These are phyloP conservation scores for Notolabrus celidotus DNA, from an alignment of 2,797 vertebrate species.

Conservation along the genomic window DNA sequence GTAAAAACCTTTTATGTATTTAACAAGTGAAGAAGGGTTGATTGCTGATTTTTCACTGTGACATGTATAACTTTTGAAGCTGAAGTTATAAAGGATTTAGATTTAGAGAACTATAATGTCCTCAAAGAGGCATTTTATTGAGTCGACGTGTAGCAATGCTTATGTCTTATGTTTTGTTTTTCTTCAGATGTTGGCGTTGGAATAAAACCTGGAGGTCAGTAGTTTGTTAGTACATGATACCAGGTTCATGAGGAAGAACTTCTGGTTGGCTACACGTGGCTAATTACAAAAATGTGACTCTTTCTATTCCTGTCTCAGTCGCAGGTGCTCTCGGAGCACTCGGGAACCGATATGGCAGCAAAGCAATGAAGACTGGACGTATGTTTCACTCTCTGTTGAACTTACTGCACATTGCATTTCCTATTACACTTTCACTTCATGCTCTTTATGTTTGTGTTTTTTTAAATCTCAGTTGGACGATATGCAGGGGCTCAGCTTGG, in stretches of 20 bases:
- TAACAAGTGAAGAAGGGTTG: not conserved
- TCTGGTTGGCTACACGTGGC: no score
- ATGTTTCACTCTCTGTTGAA: constrained; percentile 9
- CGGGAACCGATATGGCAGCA: constrained; percentile 69
- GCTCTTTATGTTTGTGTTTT: not conserved
- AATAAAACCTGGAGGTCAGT: constrained; percentile 75
- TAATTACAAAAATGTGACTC: not conserved
- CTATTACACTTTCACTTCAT: not conserved
- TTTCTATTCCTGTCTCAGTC: constrained; percentile 26
- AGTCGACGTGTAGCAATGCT: no score
- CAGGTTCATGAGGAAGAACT: no score
- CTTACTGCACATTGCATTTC: not conserved
- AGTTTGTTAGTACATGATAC: not conserved
- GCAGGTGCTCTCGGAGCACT: constrained; percentile 69
- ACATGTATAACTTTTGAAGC: not conserved
- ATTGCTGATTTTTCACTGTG: not conserved
- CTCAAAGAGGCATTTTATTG: no score
- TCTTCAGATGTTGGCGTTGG: constrained; percentile 66
- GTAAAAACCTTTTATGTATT: not conserved
- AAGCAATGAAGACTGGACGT: constrained; percentile 79
- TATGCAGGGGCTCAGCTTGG: constrained; percentile 74
- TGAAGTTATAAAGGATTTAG: not conserved
- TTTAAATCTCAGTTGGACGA: constrained; percentile 68
- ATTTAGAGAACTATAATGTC: no score
- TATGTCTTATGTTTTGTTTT: not conserved